A percentile compares a stretch with the other conserved stretches of the same genome.
phyloP scores from a whole-genome alignment of 2,113 vertebrate genomes.

The Cyprinodon brontotheroides region DNA sequence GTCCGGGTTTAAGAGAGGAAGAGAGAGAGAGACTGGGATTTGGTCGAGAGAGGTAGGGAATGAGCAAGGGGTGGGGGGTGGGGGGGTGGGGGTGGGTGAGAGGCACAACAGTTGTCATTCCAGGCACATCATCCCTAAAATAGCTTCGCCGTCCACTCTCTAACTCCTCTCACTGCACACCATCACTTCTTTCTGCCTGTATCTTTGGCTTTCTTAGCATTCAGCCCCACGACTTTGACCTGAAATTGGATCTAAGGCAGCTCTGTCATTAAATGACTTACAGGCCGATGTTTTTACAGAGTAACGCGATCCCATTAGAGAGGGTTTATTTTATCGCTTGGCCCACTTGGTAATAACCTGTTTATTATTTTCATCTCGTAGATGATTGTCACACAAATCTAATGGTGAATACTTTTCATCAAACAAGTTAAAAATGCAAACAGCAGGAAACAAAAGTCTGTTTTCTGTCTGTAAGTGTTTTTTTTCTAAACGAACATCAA shows the following conservation, averaged over 20 bases:
- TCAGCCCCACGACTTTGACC: slow-evolving; percentile 12
- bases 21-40: slow-evolving; percentile 40
- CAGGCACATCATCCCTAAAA: slow-evolving; percentile 71
- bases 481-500: too few species aligned
- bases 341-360: background rate
- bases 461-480: too few species aligned
- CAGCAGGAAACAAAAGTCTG: too few species aligned
- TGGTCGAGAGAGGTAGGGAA: slow-evolving; percentile 56
- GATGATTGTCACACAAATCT: background rate
- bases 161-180: slow-evolving; percentile 34
- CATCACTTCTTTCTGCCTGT: slow-evolving; percentile 18
- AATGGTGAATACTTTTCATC: background rate
- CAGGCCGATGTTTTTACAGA: slow-evolving; percentile 4
- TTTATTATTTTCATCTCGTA: slow-evolving; percentile 13
- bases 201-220: slow-evolving; percentile 30
- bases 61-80: slow-evolving; percentile 11
- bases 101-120: slow-evolving; percentile 73
- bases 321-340: background rate
- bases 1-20: slow-evolving; percentile 62
- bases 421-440: too few species aligned
- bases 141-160: slow-evolving; percentile 49
- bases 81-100: too few species aligned
- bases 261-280: slow-evolving; percentile 12
- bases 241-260: slow-evolving; percentile 17
- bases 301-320: slow-evolving; percentile 8